Percentiles rank a stretch among this genome's conserved stretches.
phyloP scores from a whole-genome alignment of 2,888 invertebrate species.

The Tiliacea citrago region DNA sequence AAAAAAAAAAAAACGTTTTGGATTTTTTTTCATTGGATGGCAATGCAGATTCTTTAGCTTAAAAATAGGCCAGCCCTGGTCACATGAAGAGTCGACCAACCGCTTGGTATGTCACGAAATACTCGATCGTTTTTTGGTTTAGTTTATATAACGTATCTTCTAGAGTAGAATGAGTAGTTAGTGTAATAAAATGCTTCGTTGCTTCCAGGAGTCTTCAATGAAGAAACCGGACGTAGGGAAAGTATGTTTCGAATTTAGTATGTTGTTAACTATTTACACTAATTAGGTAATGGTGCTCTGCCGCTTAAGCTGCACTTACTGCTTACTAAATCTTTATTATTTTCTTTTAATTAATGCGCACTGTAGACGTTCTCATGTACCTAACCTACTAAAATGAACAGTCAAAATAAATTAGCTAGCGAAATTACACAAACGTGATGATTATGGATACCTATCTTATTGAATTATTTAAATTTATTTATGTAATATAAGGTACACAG shows the following conservation, averaged over 20 bases:
- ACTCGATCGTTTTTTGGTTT: too few relatives aligned
- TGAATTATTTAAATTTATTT: too few relatives aligned
- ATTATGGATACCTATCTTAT: too few relatives aligned
- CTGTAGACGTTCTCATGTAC: not conserved
- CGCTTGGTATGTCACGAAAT: too few relatives aligned
- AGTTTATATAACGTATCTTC: not conserved
- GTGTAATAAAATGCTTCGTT: conserved; percentile 55
- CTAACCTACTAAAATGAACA: not conserved
- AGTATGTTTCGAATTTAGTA: conserved; percentile 78
- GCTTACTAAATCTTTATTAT: conserved; percentile 22
- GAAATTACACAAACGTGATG: not conserved
- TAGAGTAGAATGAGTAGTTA: not conserved
- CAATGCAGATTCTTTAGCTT: too few relatives aligned
- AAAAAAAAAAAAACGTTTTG: too few relatives aligned
- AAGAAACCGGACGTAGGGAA: conserved; percentile 80
- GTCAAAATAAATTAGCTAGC: not conserved
- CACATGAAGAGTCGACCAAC: too few relatives aligned
- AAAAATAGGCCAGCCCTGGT: too few relatives aligned
- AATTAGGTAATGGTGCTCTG: conserved; percentile 43
- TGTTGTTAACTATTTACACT: conserved; percentile 35
- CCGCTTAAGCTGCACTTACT: conserved; percentile 12
- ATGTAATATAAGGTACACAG: too few relatives aligned
- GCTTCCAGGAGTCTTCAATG: conserved; percentile 81
- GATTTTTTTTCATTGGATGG: too few relatives aligned
- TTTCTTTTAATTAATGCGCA: conserved; percentile 2